A percentile compares a stretch with the other conserved stretches of the same genome.
Conservation (phyloP, 2,888 invertebrate genomes). For the Cosmia trapezina region DNA sequence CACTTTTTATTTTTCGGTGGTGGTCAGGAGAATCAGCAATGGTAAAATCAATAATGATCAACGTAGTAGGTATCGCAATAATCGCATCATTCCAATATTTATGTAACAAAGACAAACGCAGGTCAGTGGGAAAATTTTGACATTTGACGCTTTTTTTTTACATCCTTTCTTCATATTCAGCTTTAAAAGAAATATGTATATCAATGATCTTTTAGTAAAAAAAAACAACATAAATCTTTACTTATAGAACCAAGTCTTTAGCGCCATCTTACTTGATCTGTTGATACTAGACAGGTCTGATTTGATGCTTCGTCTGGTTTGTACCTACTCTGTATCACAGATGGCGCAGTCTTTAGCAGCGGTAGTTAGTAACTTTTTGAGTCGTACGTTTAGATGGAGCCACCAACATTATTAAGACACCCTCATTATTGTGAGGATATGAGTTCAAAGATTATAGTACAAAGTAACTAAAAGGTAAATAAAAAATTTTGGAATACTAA, state of each 20-base stretch:
- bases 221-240: no score
- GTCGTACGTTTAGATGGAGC: constrained; percentile 27
- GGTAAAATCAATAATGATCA: neutral
- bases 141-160: neutral
- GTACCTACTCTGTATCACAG: neutral
- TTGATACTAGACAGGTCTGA: neutral
- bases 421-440: neutral
- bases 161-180: neutral
- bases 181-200: neutral
- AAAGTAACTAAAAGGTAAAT: neutral
- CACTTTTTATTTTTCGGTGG: neutral
- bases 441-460: no score
- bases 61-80: neutral
- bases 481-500: neutral
- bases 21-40: neutral
- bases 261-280: constrained; percentile 23
- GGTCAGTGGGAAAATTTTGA: neutral
- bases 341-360: constrained; percentile 30
- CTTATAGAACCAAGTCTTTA: neutral
- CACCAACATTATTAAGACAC: constrained; percentile 6
- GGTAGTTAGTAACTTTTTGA: neutral
- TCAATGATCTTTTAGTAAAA: no score
- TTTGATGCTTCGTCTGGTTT: neutral
- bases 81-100: neutral
- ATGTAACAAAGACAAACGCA: no score